Percentiles rank a stretch among this genome's conserved stretches.
Evolutionary conservation across 2,113 vertebrate genomes (phyloP).

Genomic region (Lepisosteus oculatus): DNA sequence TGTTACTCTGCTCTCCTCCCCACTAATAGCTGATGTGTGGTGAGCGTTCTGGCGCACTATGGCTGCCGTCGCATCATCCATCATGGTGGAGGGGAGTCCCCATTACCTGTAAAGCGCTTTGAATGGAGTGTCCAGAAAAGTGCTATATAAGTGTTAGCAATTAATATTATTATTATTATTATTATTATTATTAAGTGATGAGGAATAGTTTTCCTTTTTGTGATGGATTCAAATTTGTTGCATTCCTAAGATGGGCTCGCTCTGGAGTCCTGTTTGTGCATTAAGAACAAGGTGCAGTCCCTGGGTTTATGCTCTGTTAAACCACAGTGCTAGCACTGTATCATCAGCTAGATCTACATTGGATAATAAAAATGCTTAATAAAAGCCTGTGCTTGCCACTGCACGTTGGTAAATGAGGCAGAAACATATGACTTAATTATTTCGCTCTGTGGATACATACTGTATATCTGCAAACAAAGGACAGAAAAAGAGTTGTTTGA

Average conservation of each 20-base stretch:
- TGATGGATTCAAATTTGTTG: background rate
- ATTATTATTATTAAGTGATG: no score
- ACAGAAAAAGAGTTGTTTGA: no score
- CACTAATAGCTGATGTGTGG: no score
- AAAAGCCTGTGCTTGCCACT: slow-evolving; percentile 1
- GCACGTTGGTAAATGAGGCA: slow-evolving; percentile 11
- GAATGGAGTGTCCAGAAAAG: no score
- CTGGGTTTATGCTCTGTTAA: background rate
- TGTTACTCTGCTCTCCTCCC: no score
- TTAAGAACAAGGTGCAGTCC: background rate
- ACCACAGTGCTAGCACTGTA: background rate
- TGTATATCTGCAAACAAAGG: background rate
- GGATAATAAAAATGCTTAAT: background rate
- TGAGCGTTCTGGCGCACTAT: no score
- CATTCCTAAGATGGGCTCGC: no score
- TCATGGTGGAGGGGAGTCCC: no score
- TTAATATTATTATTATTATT: no score
- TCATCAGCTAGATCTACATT: slow-evolving; percentile 1
- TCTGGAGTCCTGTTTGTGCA: background rate
- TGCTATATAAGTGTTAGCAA: no score
- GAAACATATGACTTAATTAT: background rate
- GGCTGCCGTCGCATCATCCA: no score
- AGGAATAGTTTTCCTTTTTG: background rate
- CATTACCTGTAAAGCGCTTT: no score
- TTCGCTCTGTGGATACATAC: background rate